Conservation (phyloP, 2,797 vertebrate genomes). For the Natrix natrix region DNA sequence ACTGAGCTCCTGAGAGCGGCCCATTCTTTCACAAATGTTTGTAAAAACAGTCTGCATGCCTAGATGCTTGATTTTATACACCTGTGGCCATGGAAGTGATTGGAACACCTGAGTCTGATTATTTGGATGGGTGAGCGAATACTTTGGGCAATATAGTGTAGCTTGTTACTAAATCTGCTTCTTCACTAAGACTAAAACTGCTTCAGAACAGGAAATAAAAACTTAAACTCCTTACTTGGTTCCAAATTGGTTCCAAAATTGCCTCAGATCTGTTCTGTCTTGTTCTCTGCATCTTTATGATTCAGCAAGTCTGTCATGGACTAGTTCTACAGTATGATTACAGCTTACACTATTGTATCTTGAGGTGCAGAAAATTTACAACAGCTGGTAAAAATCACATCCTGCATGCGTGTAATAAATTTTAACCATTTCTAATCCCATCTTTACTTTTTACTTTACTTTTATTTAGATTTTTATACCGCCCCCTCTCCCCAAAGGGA, state of each 20-base stretch:
- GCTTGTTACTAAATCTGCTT: background rate
- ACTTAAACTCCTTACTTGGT: background rate
- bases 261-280: background rate
- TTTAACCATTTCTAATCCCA: background rate
- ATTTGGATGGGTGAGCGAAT: no score
- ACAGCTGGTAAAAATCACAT: background rate
- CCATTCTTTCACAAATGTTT: no score
- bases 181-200: background rate
- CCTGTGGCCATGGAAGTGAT: no score
- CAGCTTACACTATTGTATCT: background rate
- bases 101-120: no score
- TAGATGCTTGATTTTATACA: no score
- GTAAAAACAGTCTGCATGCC: no score
- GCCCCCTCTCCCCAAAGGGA: no score
- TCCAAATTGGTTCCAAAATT: background rate
- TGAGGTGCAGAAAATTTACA: background rate
- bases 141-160: background rate
- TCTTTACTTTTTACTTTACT: no score
- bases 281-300: background rate
- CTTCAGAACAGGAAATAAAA: background rate
- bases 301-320: background rate
- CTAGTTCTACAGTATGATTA: background rate
- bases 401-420: background rate
- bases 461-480: no score
- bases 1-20: no score